Base-by-base conservation (phyloP, 2,888 invertebrate species). In the Napeogenes inachia region DNA sequence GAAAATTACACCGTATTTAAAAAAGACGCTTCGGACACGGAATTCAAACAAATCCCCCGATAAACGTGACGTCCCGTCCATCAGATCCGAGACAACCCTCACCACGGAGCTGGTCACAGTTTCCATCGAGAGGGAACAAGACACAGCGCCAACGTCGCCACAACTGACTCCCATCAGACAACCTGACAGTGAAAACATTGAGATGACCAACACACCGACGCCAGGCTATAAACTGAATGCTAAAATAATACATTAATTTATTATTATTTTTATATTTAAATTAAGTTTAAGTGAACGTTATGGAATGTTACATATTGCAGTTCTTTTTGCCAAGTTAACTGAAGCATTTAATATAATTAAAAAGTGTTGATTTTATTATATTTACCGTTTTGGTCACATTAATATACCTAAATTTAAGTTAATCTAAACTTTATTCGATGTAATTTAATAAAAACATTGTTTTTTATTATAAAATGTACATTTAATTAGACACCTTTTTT, bases 21-120 rank as follows among this genome's bases (percentile, higher is more conserved):
- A 77, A 61, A 86, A 81, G 63, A 75, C 81, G 4, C 71, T 72
- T 13, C 76, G 75, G 6, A 75, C 75, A 3, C 73, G 75, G 8
- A 70, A 69, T n/a, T 73, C 77, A 2, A 76, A 71, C 2, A 78
- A 71, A 58, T 84, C 87, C 0, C 85, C 86, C 1, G 75, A 70
- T 32, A 82, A 80, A 64, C 77, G 75, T 4, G 87, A 87, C 69
- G 80, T 76, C 8, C 62, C 70, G 0, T 89, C 89, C 0, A 66
- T 83, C 32, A 73, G 72, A 46, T 89, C 89, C 0, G 88, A 89
- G 53, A 87, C 88, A 2, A 89, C 89, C 0, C 69, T 73, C 32
- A 84, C 83, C 57, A 87, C 89, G 8, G 89, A 87, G 65, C 72
- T 89, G 61, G 87, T 89, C 45, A 84, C 87, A 0, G 86, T 81